These are phyloP conservation scores for Pangasianodon hypophthalmus DNA, from an alignment of 2,113 vertebrate species.

Conservation along the genomic window DNA sequence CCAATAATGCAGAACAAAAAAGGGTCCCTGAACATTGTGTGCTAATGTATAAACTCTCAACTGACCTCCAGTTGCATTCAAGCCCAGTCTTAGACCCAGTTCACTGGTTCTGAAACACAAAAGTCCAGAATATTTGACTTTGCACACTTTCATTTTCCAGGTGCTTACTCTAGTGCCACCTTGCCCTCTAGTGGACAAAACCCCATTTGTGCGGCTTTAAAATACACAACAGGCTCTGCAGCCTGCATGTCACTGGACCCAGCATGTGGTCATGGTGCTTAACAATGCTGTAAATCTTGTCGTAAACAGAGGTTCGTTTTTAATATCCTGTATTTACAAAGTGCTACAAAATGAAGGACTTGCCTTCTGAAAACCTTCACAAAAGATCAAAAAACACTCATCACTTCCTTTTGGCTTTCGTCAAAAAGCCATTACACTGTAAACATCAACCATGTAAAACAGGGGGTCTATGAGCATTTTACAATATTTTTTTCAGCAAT, in stretches of 20 bases:
- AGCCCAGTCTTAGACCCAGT: constrained; percentile 15
- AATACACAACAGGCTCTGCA: neutral
- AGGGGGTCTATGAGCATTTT: neutral
- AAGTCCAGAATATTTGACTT: neutral
- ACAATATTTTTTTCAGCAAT: neutral
- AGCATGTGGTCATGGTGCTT: neutral
- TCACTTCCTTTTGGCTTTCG: neutral
- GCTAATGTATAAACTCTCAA: neutral
- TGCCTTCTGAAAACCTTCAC: constrained; percentile 7
- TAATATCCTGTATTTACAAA: constrained; percentile 43
- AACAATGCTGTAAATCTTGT: constrained; percentile 35
- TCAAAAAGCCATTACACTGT: constrained; percentile 31
- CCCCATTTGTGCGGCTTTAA: constrained; percentile 3
- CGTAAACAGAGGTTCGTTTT: neutral
- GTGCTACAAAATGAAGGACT: constrained; percentile 43
- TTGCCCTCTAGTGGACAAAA: constrained; percentile 25
- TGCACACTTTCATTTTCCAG: neutral
- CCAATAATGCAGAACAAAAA: neutral
- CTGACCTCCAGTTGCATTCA: neutral
- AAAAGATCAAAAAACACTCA: neutral
- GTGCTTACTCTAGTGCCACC: neutral
- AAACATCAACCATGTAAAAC: constrained; percentile 36
- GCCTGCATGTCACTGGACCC: neutral
- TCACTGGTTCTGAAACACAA: constrained; percentile 24
- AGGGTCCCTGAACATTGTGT: constrained; percentile 19